Percentiles rank a stretch among this genome's conserved stretches.
phyloP scores from a whole-genome alignment of 2,888 invertebrate species.

The Aleiodes alternator region DNA sequence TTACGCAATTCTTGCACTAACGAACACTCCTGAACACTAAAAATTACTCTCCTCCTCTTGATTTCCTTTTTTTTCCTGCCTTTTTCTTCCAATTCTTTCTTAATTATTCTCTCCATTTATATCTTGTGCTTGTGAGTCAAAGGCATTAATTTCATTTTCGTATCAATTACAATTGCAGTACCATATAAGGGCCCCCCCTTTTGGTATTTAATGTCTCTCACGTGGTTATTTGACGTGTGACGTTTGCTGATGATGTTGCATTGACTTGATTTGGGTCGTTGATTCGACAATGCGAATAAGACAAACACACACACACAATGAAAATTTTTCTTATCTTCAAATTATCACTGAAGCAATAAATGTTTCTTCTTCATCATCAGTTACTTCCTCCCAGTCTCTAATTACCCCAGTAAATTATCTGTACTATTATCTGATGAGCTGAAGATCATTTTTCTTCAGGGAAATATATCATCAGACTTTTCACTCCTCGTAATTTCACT shows the following conservation, averaged over 20 bases:
- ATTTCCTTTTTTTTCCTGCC: no score
- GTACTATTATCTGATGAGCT: no score
- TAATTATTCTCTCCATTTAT: no score
- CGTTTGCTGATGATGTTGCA: not conserved
- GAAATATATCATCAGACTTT: no score
- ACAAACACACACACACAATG: conserved; percentile 6
- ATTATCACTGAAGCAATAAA: not conserved
- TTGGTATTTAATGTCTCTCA: no score
- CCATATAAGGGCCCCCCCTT: not conserved
- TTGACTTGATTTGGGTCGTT: conserved; percentile 3
- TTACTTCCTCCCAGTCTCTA: not conserved
- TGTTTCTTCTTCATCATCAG: not conserved
- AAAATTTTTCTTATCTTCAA: not conserved
- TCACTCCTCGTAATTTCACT: no score
- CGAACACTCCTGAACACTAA: not conserved
- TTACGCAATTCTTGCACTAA: conserved; percentile 12
- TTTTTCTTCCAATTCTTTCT: no score
- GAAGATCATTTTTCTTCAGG: no score
- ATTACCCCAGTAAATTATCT: no score
- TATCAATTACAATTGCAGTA: not conserved
- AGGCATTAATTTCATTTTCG: no score
- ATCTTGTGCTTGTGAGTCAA: no score
- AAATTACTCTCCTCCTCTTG: not conserved
- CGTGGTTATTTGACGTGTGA: not conserved
- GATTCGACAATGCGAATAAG: not conserved